Evolutionary conservation across 2,113 vertebrate genomes (phyloP).

Genomic region (Coregonus clupeaformis): DNA sequence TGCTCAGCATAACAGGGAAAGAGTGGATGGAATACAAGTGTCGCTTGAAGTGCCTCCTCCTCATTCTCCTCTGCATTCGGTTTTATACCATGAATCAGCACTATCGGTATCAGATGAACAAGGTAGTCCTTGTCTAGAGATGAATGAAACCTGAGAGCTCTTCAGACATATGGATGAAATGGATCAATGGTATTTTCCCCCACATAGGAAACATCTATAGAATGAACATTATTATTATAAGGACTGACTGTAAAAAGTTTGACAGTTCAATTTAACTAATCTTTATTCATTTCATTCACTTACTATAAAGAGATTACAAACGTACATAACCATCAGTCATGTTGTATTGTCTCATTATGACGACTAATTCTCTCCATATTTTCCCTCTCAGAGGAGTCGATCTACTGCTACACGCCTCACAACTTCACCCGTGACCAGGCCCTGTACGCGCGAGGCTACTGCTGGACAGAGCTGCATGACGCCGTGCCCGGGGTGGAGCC

Average conservation of each 20-base stretch:
- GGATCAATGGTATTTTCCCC: neutral
- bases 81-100: constrained; percentile 1
- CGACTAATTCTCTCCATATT: constrained; percentile 10
- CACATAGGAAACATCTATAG: neutral
- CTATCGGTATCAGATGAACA: neutral
- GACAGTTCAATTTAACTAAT: neutral
- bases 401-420: constrained; percentile 99
- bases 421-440: constrained; percentile 99
- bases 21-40: constrained; percentile 1
- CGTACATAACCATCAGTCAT: neutral
- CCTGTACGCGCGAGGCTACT: constrained; percentile 97
- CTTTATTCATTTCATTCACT: neutral
- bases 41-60: constrained; percentile 9
- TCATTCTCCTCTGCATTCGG: neutral
- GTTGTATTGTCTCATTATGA: neutral
- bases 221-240: neutral
- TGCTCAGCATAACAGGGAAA: neutral
- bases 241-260: neutral
- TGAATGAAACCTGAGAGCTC: constrained; percentile 8
- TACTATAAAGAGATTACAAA: neutral
- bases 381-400: constrained; percentile 89
- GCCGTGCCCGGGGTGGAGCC: constrained; percentile 87
- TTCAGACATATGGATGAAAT: neutral
- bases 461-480: constrained; percentile 98
- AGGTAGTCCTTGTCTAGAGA: neutral